Evolutionary conservation across 2,113 vertebrate species (phyloP), one percentile per base, ranked within the genome.

Genomic region (Psilopogon haemacephalus): DNA sequence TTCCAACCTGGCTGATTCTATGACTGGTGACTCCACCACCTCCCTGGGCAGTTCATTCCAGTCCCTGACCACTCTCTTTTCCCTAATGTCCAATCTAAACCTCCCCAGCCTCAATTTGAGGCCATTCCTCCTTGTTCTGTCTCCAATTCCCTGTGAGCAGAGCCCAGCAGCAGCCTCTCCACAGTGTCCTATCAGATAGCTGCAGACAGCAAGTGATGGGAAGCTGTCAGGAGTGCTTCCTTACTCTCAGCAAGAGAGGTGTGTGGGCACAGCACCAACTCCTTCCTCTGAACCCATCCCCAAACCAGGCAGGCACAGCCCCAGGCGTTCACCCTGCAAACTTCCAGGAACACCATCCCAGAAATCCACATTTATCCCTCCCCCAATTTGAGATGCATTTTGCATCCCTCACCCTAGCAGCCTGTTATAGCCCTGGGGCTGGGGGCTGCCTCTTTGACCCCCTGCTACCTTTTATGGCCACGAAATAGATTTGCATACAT

Each of bases 241-340:
- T 27, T 18, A 40, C 65, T 54, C 73, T 56, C 35, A 9, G 23
- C 0, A 0, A 0, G 1, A 77, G 35, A 88, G n/a, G 6, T 30
- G 37, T 0, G 1, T 46, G 32, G 37, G 48, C 81, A n/a, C 1
- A 0, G 21, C 59, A 95, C 38, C 62, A 62, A 1, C 0, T 0
- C 14, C 35, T 64, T 55, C 38, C 70, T 82, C 54, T 79, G 81
- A 82, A 94, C 59, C 64, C 75, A 74, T 33, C 64, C 65, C 64
- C 65, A 64, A 64, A 58, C 6, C 69, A 94, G n/a, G 30, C 58
- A 60, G 64, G 68, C 74, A 70, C 70, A 73, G 52, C 42, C 70
- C 21, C 76, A 89, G 58, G 46, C 27, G 35, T 37, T 35, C 35
- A 17, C n/a, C n/a, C 68, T 32, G 54, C 52, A 59, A 63, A 91